Conservation (phyloP, 2,113 vertebrate genomes). For the Phyllostomus hastatus region DNA sequence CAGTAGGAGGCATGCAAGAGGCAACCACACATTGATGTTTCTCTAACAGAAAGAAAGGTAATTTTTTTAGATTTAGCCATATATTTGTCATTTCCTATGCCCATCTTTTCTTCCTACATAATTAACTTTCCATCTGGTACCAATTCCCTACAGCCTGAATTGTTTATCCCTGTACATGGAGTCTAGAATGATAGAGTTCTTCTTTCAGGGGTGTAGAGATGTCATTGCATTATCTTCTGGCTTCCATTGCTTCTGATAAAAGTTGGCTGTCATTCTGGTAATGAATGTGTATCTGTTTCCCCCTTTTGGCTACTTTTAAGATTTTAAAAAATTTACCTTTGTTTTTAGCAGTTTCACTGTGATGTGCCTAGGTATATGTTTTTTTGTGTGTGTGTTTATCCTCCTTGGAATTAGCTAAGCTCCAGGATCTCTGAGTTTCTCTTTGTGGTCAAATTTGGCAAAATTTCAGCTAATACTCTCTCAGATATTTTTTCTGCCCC, state of each 20-base stretch:
- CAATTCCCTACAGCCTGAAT: background rate
- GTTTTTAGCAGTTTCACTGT: background rate
- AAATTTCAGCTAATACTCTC: background rate
- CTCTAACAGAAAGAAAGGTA: background rate
- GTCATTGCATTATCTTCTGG: background rate
- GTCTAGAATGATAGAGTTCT: background rate
- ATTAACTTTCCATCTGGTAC: background rate
- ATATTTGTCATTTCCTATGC: background rate
- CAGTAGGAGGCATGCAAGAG: too few species aligned
- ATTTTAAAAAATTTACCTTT: background rate
- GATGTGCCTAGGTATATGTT: background rate
- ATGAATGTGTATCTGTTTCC: background rate
- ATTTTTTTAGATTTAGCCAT: background rate
- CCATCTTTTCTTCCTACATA: background rate
- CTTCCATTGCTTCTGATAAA: background rate
- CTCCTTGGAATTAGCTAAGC: background rate
- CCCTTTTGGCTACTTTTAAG: background rate
- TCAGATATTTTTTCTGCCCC: background rate
- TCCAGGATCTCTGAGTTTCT: background rate
- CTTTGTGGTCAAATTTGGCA: background rate
- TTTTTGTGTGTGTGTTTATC: background rate
- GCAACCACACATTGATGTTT: too few species aligned
- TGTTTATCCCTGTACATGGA: background rate
- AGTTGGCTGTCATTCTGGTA: background rate
- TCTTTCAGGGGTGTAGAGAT: background rate